A percentile compares a stretch with the other conserved stretches of the same genome.
Evolutionary conservation across 2,888 invertebrate genomes (phyloP).

Genomic region (Megalurothrips usitatus): DNA sequence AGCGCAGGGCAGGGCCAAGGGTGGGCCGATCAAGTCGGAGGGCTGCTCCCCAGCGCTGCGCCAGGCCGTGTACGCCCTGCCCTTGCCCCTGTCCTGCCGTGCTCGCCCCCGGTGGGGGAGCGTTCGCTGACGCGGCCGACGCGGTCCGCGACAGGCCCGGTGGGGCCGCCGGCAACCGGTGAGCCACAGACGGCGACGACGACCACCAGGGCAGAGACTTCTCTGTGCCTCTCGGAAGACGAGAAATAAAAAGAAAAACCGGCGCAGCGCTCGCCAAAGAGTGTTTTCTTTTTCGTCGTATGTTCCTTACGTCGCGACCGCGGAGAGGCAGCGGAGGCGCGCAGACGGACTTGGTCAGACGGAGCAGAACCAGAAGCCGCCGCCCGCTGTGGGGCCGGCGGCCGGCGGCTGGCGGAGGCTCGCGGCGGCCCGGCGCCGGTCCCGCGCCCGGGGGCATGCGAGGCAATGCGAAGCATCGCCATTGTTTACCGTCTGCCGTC

Average conservation of each 20-base stretch:
- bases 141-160: background rate
- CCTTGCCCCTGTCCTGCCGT: no score
- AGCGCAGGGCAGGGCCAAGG: background rate
- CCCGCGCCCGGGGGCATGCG: background rate
- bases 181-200: background rate
- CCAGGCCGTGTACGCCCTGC: background rate
- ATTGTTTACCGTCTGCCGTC: background rate
- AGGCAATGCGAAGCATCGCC: background rate
- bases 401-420: no score
- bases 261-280: no score
- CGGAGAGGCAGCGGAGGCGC: background rate
- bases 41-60: background rate
- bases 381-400: no score
- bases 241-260: background rate
- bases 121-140: no score
- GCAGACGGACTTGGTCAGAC: no score
- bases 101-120: no score
- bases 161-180: background rate
- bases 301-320: background rate
- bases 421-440: no score
- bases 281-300: background rate
- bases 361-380: background rate
- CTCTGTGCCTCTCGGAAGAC: no score
- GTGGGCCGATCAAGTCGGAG: background rate
- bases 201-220: no score